phyloP scores from a whole-genome alignment of 2,888 invertebrate genomes.

The Chrysolina haemoptera region DNA sequence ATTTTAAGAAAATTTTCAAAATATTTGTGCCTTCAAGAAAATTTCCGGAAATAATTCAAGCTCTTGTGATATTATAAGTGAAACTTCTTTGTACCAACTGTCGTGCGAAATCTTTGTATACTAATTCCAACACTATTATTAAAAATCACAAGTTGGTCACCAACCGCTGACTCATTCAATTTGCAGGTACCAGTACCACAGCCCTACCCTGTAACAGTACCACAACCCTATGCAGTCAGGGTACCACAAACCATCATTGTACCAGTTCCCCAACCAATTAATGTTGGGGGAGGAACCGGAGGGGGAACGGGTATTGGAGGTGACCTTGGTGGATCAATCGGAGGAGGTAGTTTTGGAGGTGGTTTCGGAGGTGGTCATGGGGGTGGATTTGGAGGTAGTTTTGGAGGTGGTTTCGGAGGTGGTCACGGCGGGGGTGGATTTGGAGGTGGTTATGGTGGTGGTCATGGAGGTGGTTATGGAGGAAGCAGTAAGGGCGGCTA shows the following conservation, averaged over 20 bases:
- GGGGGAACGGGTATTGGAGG: constrained; percentile 34
- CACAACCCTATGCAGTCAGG: constrained; percentile 59
- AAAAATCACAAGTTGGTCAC: no score
- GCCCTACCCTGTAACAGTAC: constrained; percentile 57
- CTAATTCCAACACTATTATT: no score
- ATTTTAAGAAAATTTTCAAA: no score
- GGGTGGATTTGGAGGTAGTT: constrained; percentile 41
- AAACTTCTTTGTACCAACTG: not conserved
- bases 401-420: constrained; percentile 42
- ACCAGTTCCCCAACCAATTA: constrained; percentile 55
- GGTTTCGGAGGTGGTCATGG: constrained; percentile 36
- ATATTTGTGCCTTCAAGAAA: no score
- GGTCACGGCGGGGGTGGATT: constrained; percentile 34
- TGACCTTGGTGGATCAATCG: constrained; percentile 37
- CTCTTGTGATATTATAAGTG: no score
- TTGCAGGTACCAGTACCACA: constrained; percentile 55
- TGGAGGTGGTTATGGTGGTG: constrained; percentile 31
- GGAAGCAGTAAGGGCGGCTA: constrained; percentile 53
- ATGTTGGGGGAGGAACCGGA: constrained; percentile 42
- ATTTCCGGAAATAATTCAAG: no score
- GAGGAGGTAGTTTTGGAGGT: constrained; percentile 62
- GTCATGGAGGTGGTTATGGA: constrained; percentile 36
- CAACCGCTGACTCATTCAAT: constrained; percentile 3
- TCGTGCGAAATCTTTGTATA: not conserved
- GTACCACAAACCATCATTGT: constrained; percentile 58